A percentile compares a stretch with the other conserved stretches of the same genome.
Evolutionary conservation across 2,888 invertebrate genomes (phyloP).

Genomic region (Galerucella pusilla): DNA sequence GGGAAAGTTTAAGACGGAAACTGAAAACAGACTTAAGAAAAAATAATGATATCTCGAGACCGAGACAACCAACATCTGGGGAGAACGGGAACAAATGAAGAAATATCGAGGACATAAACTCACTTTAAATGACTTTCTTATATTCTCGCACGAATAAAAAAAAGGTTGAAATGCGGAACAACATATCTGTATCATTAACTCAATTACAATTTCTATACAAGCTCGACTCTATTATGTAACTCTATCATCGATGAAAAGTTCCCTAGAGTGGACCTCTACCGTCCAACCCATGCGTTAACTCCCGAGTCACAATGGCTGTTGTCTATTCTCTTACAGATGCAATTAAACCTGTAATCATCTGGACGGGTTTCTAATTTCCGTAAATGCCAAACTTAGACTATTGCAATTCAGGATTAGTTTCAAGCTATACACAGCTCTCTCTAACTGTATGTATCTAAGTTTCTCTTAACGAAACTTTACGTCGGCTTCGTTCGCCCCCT

Average conservation of each 20-base stretch:
- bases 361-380: constrained; percentile 49
- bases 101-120: constrained; percentile 65
- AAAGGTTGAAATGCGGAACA: constrained; percentile 60
- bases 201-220: not conserved
- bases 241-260: not conserved
- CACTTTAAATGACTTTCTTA: constrained; percentile 59
- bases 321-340: constrained; percentile 56
- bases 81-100: constrained; percentile 60
- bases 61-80: constrained; percentile 49
- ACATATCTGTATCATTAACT: constrained; percentile 41
- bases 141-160: constrained; percentile 52
- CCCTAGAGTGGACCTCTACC: constrained; percentile 52
- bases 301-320: constrained; percentile 58
- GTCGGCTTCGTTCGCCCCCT: not conserved
- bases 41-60: constrained; percentile 53
- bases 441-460: constrained; percentile 23
- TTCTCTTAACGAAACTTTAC: constrained; percentile 16
- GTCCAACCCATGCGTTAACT: constrained; percentile 54
- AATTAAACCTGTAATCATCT: constrained; percentile 58
- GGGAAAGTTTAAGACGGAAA: constrained; percentile 44
- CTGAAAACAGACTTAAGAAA: constrained; percentile 48
- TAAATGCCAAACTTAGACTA: constrained; percentile 48
- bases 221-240: not conserved
- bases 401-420: constrained; percentile 47
- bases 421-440: constrained; percentile 13